Evolutionary conservation across 2,888 invertebrate species (phyloP).

Genomic region (Tuberolachnus salignus): DNA sequence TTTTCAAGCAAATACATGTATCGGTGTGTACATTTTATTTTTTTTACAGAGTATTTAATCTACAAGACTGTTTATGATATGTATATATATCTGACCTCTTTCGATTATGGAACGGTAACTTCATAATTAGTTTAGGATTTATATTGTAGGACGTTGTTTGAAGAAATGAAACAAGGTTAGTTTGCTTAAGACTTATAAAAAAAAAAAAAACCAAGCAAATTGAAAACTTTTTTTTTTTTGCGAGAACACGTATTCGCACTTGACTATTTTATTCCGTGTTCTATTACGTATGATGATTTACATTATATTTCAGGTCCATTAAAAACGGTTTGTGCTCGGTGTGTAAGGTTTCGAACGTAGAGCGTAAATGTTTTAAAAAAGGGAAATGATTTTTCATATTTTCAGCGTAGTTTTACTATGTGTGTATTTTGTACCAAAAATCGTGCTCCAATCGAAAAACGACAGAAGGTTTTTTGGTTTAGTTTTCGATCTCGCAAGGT

Average conservation of each 20-base stretch:
- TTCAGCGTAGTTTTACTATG: too few relatives aligned
- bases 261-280: background rate
- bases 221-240: conserved; percentile 14
- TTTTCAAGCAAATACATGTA: too few relatives aligned
- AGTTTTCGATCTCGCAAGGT: too few relatives aligned
- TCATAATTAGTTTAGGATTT: conserved; percentile 24
- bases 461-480: too few relatives aligned
- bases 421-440: too few relatives aligned
- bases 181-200: background rate
- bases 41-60: too few relatives aligned
- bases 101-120: conserved; percentile 17
- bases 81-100: conserved; percentile 12
- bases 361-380: too few relatives aligned
- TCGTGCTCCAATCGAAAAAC: too few relatives aligned
- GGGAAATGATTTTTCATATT: too few relatives aligned
- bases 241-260: conserved; percentile 46
- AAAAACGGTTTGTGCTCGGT: background rate
- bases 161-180: conserved; percentile 30
- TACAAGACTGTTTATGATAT: too few relatives aligned
- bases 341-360: background rate
- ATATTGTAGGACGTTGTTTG: conserved; percentile 26
- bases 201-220: background rate
- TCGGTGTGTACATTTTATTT: too few relatives aligned
- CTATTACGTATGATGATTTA: background rate
- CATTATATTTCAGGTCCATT: background rate